Conservation (phyloP, 2,888 invertebrate genomes). For the Cremastobaeus sp. region DNA sequence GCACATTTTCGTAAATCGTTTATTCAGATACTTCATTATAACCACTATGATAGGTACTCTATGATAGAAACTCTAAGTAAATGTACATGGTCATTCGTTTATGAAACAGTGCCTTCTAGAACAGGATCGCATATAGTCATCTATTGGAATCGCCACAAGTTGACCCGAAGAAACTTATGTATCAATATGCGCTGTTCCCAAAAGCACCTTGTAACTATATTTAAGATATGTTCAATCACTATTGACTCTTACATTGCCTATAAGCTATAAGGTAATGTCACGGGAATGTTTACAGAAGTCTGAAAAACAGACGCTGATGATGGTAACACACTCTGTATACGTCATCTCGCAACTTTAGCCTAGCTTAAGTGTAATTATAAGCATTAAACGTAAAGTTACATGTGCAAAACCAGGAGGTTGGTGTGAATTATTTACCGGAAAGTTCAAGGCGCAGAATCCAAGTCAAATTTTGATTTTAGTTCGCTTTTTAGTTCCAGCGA, state of each 20-base stretch:
- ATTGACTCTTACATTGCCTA: neutral
- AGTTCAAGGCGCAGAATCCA: neutral
- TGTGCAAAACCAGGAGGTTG: conserved; percentile 16
- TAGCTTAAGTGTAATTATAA: conserved; percentile 41
- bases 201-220: conserved; percentile 25
- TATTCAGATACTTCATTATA: conserved; percentile 32
- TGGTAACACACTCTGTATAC: conserved; percentile 29
- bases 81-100: conserved; percentile 27
- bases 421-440: neutral
- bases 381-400: conserved; percentile 37
- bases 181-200: no score
- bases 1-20: conserved; percentile 31
- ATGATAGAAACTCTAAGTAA: conserved; percentile 16
- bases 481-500: no score
- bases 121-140: conserved; percentile 14
- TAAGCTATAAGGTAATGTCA: no score
- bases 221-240: conserved; percentile 24
- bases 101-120: conserved; percentile 23
- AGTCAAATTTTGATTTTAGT: no score
- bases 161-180: no score
- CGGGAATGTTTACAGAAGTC: no score
- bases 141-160: conserved; percentile 11
- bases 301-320: conserved; percentile 35
- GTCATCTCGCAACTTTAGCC: conserved; percentile 32
- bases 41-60: conserved; percentile 10